A percentile compares a stretch with the other conserved stretches of the same genome.
phyloP scores from a whole-genome alignment of 2,113 vertebrate genomes.

The Anolis sagrei region DNA sequence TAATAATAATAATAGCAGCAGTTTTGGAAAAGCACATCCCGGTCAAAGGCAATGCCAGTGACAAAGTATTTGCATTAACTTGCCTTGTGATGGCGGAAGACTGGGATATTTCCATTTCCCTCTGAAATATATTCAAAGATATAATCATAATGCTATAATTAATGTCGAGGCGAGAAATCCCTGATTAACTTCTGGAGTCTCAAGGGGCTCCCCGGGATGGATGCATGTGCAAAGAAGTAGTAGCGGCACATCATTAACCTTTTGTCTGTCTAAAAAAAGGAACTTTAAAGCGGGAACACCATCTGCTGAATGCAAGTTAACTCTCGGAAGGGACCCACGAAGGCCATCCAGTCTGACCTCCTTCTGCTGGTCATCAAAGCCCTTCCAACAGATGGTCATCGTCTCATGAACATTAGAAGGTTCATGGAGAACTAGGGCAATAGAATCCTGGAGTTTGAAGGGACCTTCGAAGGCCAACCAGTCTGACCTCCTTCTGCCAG shows the following conservation, averaged over 20 bases:
- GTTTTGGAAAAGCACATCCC: not conserved
- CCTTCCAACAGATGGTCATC: too few relatives aligned
- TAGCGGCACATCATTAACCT: slow-evolving; percentile 31
- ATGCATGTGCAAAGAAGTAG: slow-evolving; percentile 47
- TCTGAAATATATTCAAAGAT: slow-evolving; percentile 32
- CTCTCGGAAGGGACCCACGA: too few relatives aligned
- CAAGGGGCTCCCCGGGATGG: slow-evolving; percentile 44
- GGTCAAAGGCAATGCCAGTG: not conserved
- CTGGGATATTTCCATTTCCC: not conserved
- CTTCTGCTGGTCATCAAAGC: too few relatives aligned
- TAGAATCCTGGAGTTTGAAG: too few relatives aligned
- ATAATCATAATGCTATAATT: slow-evolving; percentile 22
- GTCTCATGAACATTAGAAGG: too few relatives aligned
- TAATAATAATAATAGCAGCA: not conserved
- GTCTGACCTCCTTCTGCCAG: too few relatives aligned
- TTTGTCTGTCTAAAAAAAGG: slow-evolving; percentile 49
- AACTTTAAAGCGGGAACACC: slow-evolving; percentile 22
- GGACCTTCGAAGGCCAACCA: too few relatives aligned
- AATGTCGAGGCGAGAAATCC: slow-evolving; percentile 11
- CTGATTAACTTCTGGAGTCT: slow-evolving; percentile 21
- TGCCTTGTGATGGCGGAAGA: not conserved
- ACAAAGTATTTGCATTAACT: slow-evolving; percentile 13
- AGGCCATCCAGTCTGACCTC: too few relatives aligned
- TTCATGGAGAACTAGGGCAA: too few relatives aligned
- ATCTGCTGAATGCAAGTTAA: too few relatives aligned